A percentile compares a stretch with the other conserved stretches of the same genome.
phyloP scores from a whole-genome alignment of 2,113 vertebrate genomes.

The Amia ocellicauda region DNA sequence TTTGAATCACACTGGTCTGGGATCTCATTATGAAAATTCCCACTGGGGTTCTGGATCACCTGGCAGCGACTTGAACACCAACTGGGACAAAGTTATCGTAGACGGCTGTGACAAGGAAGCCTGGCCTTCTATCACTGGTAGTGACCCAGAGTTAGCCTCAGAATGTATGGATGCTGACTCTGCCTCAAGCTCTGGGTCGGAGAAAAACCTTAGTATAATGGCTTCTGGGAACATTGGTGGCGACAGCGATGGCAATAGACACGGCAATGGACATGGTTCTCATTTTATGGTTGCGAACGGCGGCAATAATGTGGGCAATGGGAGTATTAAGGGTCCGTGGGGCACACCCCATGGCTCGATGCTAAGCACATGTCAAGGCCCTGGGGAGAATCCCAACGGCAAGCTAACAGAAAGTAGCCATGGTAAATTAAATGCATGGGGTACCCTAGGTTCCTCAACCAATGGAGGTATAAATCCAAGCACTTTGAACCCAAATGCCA shows the following conservation, averaged over 20 bases:
- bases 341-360: constrained; percentile 67
- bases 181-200: constrained; percentile 82
- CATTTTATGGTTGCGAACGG: constrained; percentile 77
- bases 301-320: constrained; percentile 90
- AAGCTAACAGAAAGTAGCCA: constrained; percentile 72
- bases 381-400: constrained; percentile 73
- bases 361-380: constrained; percentile 81
- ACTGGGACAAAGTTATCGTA: constrained; percentile 89
- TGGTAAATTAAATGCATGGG: constrained; percentile 77
- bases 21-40: constrained; percentile 92
- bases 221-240: constrained; percentile 71
- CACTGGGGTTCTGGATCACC: constrained; percentile 87
- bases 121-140: constrained; percentile 80
- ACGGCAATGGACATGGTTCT: constrained; percentile 61
- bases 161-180: constrained; percentile 95
- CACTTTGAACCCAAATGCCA: constrained; percentile 93
- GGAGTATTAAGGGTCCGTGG: constrained; percentile 75
- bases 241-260: constrained; percentile 77
- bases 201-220: constrained; percentile 80
- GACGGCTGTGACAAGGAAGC: constrained; percentile 80
- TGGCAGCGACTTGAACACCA: constrained; percentile 83
- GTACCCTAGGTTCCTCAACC: constrained; percentile 77
- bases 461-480: constrained; percentile 91
- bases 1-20: constrained; percentile 84
- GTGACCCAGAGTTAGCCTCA: constrained; percentile 84